phyloP scores from a whole-genome alignment of 1,140 invertebrate species.

The Pseudoatta argentina region DNA sequence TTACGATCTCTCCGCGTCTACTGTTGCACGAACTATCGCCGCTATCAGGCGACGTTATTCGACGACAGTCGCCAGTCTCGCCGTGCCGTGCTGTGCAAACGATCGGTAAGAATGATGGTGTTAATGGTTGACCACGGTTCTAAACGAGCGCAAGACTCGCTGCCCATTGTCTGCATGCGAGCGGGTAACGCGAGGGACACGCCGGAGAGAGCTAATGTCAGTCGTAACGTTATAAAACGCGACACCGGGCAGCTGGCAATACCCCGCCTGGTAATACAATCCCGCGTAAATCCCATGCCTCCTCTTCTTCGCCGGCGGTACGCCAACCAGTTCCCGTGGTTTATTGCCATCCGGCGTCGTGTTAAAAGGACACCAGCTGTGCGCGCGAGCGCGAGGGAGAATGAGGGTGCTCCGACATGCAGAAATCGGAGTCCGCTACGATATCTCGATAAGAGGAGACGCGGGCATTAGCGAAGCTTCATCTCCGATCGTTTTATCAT shows the following conservation, averaged over 20 bases:
- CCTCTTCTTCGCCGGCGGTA: slow-evolving; percentile 60
- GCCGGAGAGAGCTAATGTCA: slow-evolving; percentile 72
- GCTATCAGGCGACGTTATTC: not conserved
- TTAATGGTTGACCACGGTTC: slow-evolving; percentile 45
- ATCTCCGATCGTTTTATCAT: not conserved
- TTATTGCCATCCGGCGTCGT: slow-evolving; percentile 71
- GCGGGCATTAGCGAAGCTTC: not conserved
- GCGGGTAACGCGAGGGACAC: slow-evolving; percentile 7
- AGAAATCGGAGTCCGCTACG: slow-evolving; percentile 49
- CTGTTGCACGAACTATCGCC: not conserved
- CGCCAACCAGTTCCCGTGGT: slow-evolving; percentile 64
- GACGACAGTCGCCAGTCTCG: not conserved
- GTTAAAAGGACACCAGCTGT: slow-evolving; percentile 71
- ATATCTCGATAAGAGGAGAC: slow-evolving; percentile 43
- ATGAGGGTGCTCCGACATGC: slow-evolving; percentile 7
- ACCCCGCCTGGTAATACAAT: slow-evolving; percentile 76
- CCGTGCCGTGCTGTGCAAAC: not conserved
- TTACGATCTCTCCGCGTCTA: not conserved
- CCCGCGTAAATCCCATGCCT: slow-evolving; percentile 77
- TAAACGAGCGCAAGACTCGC: slow-evolving; percentile 51
- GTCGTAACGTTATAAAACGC: slow-evolving; percentile 77
- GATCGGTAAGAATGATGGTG: slow-evolving; percentile 46
- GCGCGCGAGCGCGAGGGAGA: not conserved
- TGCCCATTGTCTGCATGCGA: slow-evolving; percentile 46
- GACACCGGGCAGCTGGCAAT: slow-evolving; percentile 75